These are phyloP conservation scores for Stenodema calcarata DNA, from an alignment of 2,888 invertebrate species.

Conservation along the genomic window DNA sequence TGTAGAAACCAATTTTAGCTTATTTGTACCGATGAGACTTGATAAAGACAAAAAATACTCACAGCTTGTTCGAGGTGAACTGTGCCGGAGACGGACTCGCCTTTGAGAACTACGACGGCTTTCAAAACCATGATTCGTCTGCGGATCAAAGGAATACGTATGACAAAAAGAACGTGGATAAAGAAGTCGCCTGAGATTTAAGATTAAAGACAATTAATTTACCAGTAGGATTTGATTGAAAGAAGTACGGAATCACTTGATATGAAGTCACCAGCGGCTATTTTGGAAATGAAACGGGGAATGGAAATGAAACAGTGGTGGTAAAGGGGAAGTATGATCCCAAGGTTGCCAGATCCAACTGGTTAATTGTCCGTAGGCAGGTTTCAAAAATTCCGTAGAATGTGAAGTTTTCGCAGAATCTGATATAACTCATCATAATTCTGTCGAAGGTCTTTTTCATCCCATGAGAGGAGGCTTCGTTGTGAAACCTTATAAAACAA, in stretches of 20 bases:
- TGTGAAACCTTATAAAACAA: too few relatives aligned
- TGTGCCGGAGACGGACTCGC: conserved; percentile 80
- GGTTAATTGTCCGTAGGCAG: too few relatives aligned
- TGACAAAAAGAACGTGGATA: neutral
- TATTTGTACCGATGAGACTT: too few relatives aligned
- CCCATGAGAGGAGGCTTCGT: too few relatives aligned
- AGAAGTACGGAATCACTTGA: too few relatives aligned
- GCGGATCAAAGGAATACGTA: neutral
- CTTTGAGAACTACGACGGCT: conserved; percentile 87
- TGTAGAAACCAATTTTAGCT: too few relatives aligned
- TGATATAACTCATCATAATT: too few relatives aligned
- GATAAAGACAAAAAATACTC: conserved; percentile 59
- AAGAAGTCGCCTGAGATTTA: neutral
- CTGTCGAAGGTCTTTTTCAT: too few relatives aligned
- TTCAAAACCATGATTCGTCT: conserved; percentile 64
- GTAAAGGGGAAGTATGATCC: too few relatives aligned
- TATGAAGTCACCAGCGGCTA: neutral
- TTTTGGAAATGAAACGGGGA: neutral
- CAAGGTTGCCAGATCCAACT: too few relatives aligned
- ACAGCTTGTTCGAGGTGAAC: conserved; percentile 81
- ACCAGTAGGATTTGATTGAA: neutral
- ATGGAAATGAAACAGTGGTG: neutral
- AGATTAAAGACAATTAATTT: neutral
- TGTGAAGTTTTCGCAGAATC: too few relatives aligned
- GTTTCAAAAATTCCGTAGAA: too few relatives aligned